Evolutionary conservation across 1,140 invertebrate species (phyloP).

Genomic region (Lordiphosa stackelbergi): DNA sequence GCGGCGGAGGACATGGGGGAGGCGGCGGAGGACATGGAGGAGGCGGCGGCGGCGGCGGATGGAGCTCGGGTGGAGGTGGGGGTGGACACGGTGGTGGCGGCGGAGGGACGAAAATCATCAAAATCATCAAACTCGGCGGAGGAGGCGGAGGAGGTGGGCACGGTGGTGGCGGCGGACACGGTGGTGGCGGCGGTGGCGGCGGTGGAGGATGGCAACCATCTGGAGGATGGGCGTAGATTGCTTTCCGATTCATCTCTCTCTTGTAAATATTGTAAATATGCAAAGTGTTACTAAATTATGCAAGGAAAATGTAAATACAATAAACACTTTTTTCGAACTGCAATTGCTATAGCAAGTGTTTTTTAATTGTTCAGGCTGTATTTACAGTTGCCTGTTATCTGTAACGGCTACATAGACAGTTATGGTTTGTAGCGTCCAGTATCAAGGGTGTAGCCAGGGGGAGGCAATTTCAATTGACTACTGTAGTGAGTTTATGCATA

Average conservation of each 20-base stretch:
- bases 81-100: constrained; percentile 47
- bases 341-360: no score
- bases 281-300: no score
- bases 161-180: constrained; percentile 43
- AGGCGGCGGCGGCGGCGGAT: constrained; percentile 22
- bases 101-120: constrained; percentile 41
- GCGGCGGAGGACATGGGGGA: constrained; percentile 14
- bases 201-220: constrained; percentile 65
- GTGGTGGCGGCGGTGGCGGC: constrained; percentile 40
- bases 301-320: no score
- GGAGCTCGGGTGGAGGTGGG: constrained; percentile 28
- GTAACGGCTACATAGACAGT: no score
- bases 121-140: constrained; percentile 29
- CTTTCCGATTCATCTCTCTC: not conserved
- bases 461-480: no score
- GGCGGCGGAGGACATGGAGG: constrained; percentile 29
- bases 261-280: constrained; percentile 68
- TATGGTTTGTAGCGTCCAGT: no score
- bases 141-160: constrained; percentile 54
- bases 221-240: constrained; percentile 63
- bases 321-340: no score
- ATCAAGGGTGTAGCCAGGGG: no score
- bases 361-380: no score
- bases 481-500: no score
- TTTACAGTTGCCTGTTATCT: no score